Evolutionary conservation across 2,797 vertebrate species (phyloP).

Genomic region (Rhinogobio ventralis): DNA sequence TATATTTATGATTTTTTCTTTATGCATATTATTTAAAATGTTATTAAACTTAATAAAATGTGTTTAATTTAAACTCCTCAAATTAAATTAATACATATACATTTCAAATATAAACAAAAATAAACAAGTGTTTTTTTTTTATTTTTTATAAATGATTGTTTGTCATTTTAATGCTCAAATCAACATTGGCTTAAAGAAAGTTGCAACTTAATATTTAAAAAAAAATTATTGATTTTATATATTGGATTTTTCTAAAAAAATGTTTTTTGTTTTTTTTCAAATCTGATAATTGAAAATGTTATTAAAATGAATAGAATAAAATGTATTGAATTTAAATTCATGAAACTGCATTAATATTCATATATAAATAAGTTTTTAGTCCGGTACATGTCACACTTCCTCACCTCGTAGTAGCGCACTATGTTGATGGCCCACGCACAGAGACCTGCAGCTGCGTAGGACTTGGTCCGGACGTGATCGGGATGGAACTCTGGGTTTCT

Average conservation of each 20-base stretch:
- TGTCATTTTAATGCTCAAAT: not conserved
- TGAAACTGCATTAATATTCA: not conserved
- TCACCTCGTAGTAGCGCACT: slow-evolving; percentile 85
- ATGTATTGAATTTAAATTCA: not conserved
- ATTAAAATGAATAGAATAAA: not conserved
- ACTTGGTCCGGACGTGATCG: slow-evolving; percentile 83
- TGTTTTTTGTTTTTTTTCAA: too few species aligned
- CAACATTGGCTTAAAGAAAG: not conserved
- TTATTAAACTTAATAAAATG: not conserved
- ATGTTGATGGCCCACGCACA: slow-evolving; percentile 87
- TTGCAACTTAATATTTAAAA: not conserved
- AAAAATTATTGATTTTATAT: not conserved
- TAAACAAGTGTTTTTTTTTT: too few species aligned
- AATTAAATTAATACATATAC: not conserved
- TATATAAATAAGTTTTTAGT: not conserved
- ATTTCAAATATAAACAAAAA: not conserved
- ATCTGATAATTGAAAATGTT: not conserved
- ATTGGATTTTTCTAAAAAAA: too few species aligned
- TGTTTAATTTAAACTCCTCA: not conserved
- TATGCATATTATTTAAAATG: not conserved
- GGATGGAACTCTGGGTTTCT: slow-evolving; percentile 84
- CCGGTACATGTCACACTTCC: slow-evolving; percentile 9
- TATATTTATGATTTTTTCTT: not conserved
- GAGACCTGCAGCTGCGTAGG: slow-evolving; percentile 86
- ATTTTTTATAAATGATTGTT: not conserved